These are phyloP conservation scores for Tenthredo amoena DNA, from an alignment of 2,888 invertebrate genomes.

Conservation along the genomic window DNA sequence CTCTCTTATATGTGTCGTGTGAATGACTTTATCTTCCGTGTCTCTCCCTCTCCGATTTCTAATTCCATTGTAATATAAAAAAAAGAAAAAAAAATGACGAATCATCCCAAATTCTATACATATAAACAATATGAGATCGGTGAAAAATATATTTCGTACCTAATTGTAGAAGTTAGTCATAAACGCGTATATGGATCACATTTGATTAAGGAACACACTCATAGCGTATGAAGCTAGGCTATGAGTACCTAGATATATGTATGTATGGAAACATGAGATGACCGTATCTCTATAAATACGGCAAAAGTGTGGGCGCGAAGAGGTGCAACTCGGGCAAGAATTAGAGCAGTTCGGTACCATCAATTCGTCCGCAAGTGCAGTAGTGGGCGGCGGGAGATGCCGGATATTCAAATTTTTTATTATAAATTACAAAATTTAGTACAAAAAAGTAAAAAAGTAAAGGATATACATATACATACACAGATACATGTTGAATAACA, in stretches of 20 bases:
- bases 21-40: not conserved
- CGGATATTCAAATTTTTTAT: constrained; percentile 29
- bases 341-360: constrained; percentile 64
- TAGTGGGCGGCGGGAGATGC: not conserved
- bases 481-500: not conserved
- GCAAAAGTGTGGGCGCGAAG: constrained; percentile 70
- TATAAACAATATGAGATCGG: too few relatives aligned
- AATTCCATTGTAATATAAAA: not conserved
- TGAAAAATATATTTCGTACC: not conserved
- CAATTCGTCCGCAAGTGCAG: constrained; percentile 58
- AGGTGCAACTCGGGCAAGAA: constrained; percentile 66
- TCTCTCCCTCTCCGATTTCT: not conserved
- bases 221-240: not conserved
- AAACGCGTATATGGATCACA: not conserved
- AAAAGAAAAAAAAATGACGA: not conserved
- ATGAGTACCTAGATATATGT: not conserved
- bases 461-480: too few relatives aligned
- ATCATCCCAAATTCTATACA: not conserved
- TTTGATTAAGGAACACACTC: not conserved
- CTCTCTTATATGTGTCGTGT: not conserved
- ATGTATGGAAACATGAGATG: constrained; percentile 61
- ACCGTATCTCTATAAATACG: constrained; percentile 73
- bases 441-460: not conserved
- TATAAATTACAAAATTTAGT: not conserved
- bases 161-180: not conserved